Evolutionary conservation across 2,888 invertebrate genomes (phyloP), one percentile per base, ranked within the genome.

Genomic region (Drosophila kambysellisi): DNA sequence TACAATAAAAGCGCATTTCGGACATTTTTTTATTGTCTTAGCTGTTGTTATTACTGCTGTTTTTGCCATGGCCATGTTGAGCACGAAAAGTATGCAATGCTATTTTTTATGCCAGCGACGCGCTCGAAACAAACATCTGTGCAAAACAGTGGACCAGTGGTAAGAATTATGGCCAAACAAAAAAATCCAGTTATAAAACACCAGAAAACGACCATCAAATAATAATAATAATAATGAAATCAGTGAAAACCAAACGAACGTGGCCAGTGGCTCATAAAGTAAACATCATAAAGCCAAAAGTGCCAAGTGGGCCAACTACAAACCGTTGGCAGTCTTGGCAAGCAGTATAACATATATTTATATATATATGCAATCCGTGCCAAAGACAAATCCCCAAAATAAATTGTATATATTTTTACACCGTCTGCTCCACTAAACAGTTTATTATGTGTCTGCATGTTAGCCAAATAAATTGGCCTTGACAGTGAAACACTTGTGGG

Each of bases 181-280:
- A 61, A 62, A 68, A 29, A 8, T 50, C 39, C 46, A 60, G 69
- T 25, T 59, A 79, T 61, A 79, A 30, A 65, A 50, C 46, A 68
- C 71, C 72, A 52, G 82, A 71, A 80, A 75, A 82, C 67, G 76
- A 76, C 64, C 72, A 71, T 82, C 79, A 81, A 84, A 84, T 87
- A 83, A 81, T 83, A 74, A 66, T 61, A 82, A 83, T 81, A 82
- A 79, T 72, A 83, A 82, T 74, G 67, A 82, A 84, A 84, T 81
- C 81, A 74, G 65, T 71, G 56, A 72, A 75, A 86, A 65, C 69
- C 73, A 72, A 83, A 66, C 65, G 73, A 79, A 72, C 68, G 71
- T 68, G 56, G 52, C 71, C 72, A 67, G 48, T 64, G 62, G 74
- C 37, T 46, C 83, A 69, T 83, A 85, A 83, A 85, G 72, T 74